These are phyloP conservation scores for Rissa tridactyla DNA, from an alignment of 2,113 vertebrate species.

Conservation along the genomic window DNA sequence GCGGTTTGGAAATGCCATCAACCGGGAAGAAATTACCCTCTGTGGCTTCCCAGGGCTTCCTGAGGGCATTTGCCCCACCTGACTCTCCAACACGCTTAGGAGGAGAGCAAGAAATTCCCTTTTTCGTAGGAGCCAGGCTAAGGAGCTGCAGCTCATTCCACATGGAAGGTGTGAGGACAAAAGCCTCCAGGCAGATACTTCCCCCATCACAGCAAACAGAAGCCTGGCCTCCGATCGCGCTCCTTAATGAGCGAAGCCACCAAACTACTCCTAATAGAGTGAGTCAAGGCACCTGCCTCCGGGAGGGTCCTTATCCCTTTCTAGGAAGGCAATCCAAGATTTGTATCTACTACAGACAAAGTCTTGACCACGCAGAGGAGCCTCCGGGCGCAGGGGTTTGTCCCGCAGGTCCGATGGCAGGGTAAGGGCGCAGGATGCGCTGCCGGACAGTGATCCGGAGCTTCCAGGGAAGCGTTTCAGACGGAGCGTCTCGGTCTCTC, in stretches of 20 bases:
- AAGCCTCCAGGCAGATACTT: background rate
- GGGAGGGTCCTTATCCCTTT: background rate
- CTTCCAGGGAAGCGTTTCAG: background rate
- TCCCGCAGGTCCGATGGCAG: rapidly evolving
- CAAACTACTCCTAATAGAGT: background rate
- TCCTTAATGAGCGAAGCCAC: background rate
- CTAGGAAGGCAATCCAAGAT: background rate
- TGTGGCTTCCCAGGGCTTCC: background rate
- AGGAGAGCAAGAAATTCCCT: background rate
- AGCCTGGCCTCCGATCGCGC: rapidly evolving
- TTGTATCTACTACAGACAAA: background rate
- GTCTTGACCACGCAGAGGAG: background rate
- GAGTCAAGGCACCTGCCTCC: background rate
- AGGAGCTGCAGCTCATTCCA: background rate
- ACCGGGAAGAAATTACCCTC: background rate
- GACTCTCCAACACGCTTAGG: background rate
- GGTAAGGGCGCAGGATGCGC: background rate
- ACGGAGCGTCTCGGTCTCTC: rapidly evolving
- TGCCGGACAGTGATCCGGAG: background rate
- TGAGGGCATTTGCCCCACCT: background rate
- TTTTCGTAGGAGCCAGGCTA: background rate
- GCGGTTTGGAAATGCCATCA: background rate
- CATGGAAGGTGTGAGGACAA: background rate
- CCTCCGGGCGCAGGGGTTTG: background rate
- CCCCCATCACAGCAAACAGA: background rate